These are phyloP conservation scores for Pachyramphus minor DNA, from an alignment of 2,113 vertebrate genomes.

Conservation along the genomic window DNA sequence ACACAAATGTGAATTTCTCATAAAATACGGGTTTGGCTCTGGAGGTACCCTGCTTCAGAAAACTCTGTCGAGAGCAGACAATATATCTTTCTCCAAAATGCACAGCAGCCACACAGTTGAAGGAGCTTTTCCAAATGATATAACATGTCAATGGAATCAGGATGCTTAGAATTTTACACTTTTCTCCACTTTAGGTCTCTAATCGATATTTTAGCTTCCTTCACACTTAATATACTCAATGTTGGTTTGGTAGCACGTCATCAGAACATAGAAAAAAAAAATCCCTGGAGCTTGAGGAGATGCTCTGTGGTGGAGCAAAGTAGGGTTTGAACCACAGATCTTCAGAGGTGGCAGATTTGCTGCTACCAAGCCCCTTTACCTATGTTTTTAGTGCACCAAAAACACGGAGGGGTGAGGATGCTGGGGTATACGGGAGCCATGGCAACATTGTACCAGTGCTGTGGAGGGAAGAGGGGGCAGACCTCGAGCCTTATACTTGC, in stretches of 20 bases:
- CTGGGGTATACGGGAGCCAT: neutral
- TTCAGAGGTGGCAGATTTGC: neutral
- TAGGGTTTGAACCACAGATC: neutral
- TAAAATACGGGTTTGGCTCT: conserved; percentile 67
- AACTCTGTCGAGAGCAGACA: conserved; percentile 67
- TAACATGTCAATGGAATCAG: neutral
- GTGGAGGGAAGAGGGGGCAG: neutral
- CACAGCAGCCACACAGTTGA: conserved; percentile 15
- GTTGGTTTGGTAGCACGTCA: neutral
- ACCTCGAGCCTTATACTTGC: neutral
- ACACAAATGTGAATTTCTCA: conserved; percentile 76
- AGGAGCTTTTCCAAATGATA: conserved; percentile 12
- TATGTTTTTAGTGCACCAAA: neutral
- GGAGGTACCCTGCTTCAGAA: conserved; percentile 71
- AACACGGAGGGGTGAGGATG: neutral
- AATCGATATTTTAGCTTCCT: conserved; percentile 18
- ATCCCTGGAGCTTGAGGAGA: neutral
- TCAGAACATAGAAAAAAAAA: neutral
- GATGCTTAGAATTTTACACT: conserved; percentile 13
- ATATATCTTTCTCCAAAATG: conserved; percentile 60
- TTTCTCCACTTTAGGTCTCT: neutral
- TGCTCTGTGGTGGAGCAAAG: neutral
- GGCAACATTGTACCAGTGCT: neutral
- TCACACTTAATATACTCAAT: neutral
- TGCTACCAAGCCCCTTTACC: neutral